Base-by-base conservation (phyloP, 2,888 invertebrate species). In the Pedicia rivosa region DNA sequence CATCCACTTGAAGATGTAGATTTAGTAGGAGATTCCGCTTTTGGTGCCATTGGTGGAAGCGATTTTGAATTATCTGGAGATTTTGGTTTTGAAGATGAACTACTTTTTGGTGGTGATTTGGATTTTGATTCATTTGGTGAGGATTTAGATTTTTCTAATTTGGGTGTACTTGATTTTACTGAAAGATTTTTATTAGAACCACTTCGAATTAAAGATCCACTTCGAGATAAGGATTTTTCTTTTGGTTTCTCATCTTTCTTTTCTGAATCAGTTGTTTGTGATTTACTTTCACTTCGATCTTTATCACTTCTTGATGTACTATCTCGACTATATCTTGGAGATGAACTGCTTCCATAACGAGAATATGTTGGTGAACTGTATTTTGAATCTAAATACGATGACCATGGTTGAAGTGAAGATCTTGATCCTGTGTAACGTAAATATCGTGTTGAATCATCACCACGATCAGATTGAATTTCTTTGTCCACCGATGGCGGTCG, bases 391-490 rank as follows among this genome's bases (percentile, higher is more conserved):
- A 75, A 59, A 50, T 72, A 76, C 29, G 73, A 68, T 3, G 73
- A 67, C 76, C 76, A 78, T 39, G 74, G 70, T 5, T 71, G 63
- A 5, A 68, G 57, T 37, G 68, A 66, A 2, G 74, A 61, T 47
- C 74, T 67, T n/a, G 71, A 67, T 8, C 68, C 64, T 13, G 59
- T 62, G 57, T 72, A 80, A 47, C 78, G 62, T 34, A 76, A 72
- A 32, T 68, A 66, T 44, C 77, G 66, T 2, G 78, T 72, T 1
- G 72, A 63, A 46, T 80, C 79, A 43, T 80, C 80, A 48, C 73
- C 50, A 36, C 76, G 64, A 50, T 82, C 81, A 1, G 78, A 76
- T 48, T 83, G 83, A 35, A 78, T 69, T 57, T 73, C 78, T 52
- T 76, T 75, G 47, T 82, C 76, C n/a, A 66, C 51, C 59, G 66